phyloP scores from a whole-genome alignment of 2,113 vertebrate genomes.

The Pristiophorus japonicus region DNA sequence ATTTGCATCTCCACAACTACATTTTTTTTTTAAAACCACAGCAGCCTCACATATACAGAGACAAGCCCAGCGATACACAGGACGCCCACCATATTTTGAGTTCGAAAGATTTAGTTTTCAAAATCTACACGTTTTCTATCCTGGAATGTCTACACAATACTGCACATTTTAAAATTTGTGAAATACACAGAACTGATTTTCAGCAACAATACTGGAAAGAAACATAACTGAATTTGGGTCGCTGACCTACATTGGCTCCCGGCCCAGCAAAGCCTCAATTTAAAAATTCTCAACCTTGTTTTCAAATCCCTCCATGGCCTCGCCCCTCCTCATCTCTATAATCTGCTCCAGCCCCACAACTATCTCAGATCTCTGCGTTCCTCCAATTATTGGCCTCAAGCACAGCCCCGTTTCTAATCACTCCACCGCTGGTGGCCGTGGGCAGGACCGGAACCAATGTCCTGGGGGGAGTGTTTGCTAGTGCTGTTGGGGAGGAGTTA shows the following conservation, averaged over 20 bases:
- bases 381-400: background rate
- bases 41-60: background rate
- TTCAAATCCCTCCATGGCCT: too few relatives aligned
- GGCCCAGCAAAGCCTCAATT: too few relatives aligned
- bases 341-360: background rate
- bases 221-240: background rate
- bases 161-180: background rate
- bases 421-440: background rate
- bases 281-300: too few relatives aligned
- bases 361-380: background rate
- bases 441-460: too few relatives aligned
- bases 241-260: background rate
- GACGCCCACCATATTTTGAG: background rate
- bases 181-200: background rate
- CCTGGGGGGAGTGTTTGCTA: too few relatives aligned
- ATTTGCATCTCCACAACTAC: background rate
- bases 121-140: background rate
- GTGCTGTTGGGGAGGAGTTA: too few relatives aligned
- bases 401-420: background rate
- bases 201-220: too few relatives aligned
- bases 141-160: background rate
- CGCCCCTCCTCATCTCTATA: too few relatives aligned
- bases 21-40: background rate
- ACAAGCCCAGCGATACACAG: background rate
- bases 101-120: background rate